A percentile compares a stretch with the other conserved stretches of the same genome.
These are phyloP conservation scores for Gymnoscelis rufifasciata DNA, from an alignment of 2,888 invertebrate species.

Conservation along the genomic window DNA sequence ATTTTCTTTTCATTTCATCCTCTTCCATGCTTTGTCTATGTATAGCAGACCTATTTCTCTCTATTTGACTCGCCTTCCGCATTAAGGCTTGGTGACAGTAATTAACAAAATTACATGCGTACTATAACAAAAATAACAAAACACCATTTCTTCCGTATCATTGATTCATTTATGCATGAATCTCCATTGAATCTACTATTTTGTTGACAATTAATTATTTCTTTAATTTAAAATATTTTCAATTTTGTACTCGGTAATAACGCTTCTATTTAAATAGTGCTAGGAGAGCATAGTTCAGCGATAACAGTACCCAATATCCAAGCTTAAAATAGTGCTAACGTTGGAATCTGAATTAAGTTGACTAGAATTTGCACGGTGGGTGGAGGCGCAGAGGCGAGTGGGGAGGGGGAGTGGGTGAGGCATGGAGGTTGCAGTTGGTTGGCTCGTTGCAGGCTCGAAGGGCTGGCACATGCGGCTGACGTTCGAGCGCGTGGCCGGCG, in stretches of 20 bases:
- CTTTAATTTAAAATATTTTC: slow-evolving; percentile 46
- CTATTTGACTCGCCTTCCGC: slow-evolving; percentile 56
- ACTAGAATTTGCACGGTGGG: background rate
- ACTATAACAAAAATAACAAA: slow-evolving; percentile 60
- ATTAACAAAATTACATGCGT: slow-evolving; percentile 62
- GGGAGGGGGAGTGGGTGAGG: slow-evolving; percentile 4
- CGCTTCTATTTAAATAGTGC: slow-evolving; percentile 69
- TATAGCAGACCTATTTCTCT: slow-evolving; percentile 71
- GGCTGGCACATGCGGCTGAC: slow-evolving; percentile 97
- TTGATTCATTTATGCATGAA: slow-evolving; percentile 77
- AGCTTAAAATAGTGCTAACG: slow-evolving; percentile 65
- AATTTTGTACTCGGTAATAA: slow-evolving; percentile 60
- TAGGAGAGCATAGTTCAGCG: slow-evolving; percentile 70
- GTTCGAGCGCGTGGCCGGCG: slow-evolving; percentile 95
- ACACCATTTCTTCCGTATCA: slow-evolving; percentile 77
- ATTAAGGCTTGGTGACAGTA: slow-evolving; percentile 70
- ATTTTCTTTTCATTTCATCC: slow-evolving; percentile 78
- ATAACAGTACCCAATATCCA: slow-evolving; percentile 54
- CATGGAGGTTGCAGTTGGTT: slow-evolving; percentile 34
- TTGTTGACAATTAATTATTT: slow-evolving; percentile 48
- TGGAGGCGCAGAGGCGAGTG: background rate
- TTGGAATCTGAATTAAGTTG: slow-evolving; percentile 12
- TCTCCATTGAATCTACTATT: slow-evolving; percentile 63
- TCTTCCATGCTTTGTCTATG: slow-evolving; percentile 72
- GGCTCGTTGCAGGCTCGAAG: slow-evolving; percentile 92